Base-by-base conservation (phyloP, 1,140 invertebrate genomes). In the Drosophila virilis region DNA sequence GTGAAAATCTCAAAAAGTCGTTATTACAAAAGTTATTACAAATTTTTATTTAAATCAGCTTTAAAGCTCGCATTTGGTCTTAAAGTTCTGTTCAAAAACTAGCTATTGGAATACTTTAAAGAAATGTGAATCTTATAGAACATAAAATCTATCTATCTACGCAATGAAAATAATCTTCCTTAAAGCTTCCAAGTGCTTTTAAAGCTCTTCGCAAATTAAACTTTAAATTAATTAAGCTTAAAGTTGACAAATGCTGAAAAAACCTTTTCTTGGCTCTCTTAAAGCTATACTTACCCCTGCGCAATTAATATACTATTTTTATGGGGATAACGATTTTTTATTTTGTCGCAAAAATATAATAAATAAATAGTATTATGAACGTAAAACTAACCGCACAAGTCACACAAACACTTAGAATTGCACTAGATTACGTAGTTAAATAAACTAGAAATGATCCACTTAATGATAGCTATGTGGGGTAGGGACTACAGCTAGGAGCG, bases 351-450 rank as follows among this genome's bases (percentile, higher is more conserved):
- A 54, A 69, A 77, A 84, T 83, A 84, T 55, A 88, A 88, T 86
- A 86, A 86, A 86, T 86, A 86, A 86, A 86, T 86, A 82, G 52
- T 67, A 77, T 62, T 66, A 78, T 42, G 54, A 45, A 70, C 22
- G 66, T 88, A 79, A 77, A 45, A 74, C 66, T 80, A 85, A 76
- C 64, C 67, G 52, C 50, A 54, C 42, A 62, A 52, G 17, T 38
- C 61, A 46, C 78, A 64, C 67, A 59, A 50, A 72, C 61, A 67
- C 74, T 73, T 59, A 57, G 45, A 65, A 74, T 48, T 59, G 69
- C 58, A 72, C 62, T 77, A 64, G 65, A 65, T 45, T 43, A 75
- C 54, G 51, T 67, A 46, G 37, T 55, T 79, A 62, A 80, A 75
- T 79, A 62, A 80, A 72, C 83, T 88, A 88, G 55, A 74, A 48